Conservation (phyloP, 2,113 vertebrate species). For the Tragelaphus strepsiceros region DNA sequence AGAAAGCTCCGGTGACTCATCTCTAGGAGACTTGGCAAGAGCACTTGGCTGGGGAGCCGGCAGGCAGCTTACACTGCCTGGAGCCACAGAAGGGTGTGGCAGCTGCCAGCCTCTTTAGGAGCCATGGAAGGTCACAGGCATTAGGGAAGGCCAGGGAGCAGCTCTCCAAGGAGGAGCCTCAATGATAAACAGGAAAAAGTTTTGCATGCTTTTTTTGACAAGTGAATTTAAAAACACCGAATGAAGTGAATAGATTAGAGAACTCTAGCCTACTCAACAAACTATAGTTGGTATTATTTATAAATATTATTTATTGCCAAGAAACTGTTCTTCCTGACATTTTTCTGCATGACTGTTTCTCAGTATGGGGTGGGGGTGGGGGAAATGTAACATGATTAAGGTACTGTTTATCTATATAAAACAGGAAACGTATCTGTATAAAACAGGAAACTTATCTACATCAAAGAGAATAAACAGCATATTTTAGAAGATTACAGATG, state of each 20-base stretch:
- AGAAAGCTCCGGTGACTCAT: slow-evolving; percentile 71
- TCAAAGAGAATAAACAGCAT: not conserved
- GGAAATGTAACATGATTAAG: slow-evolving; percentile 25
- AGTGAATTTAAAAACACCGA: not conserved
- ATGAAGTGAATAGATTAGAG: not conserved
- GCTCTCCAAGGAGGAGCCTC: not conserved
- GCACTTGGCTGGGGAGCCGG: slow-evolving; percentile 11
- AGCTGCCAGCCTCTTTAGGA: not conserved
- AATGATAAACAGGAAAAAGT: not conserved
- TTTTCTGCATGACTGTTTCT: slow-evolving; percentile 19
- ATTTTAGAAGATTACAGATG: slow-evolving; percentile 14
- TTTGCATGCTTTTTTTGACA: not conserved
- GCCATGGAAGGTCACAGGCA: not conserved
- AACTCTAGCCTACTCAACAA: not conserved
- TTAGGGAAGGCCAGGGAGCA: not conserved
- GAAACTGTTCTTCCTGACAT: not conserved
- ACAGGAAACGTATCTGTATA: not conserved
- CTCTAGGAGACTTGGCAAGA: slow-evolving; percentile 38
- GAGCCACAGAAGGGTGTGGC: not conserved
- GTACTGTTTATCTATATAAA: slow-evolving; percentile 4
- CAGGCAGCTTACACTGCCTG: not conserved
- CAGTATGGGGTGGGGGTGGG: not conserved
- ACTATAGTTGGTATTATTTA: slow-evolving; percentile 26
- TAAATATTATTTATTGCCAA: slow-evolving; percentile 7
- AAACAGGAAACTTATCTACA: not conserved